phyloP scores from a whole-genome alignment of 1,140 invertebrate genomes.

The Centruroides vittatus region DNA sequence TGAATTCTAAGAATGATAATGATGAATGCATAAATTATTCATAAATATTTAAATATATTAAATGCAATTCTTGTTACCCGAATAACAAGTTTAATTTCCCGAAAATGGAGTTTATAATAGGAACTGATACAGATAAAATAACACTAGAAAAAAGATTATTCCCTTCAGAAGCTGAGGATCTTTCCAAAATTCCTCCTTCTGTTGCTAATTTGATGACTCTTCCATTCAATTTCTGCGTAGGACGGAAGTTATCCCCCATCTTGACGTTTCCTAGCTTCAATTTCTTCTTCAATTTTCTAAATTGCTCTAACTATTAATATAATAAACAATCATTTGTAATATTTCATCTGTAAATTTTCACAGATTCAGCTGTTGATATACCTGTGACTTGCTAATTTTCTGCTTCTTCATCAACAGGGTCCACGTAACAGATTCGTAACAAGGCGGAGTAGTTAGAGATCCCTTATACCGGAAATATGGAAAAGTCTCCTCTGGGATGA shows the following conservation, averaged over 20 bases:
- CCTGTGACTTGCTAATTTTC: constrained; percentile 56
- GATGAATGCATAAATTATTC: too few relatives aligned
- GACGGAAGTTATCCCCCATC: constrained; percentile 58
- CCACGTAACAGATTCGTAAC: constrained; percentile 76
- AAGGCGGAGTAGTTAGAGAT: constrained; percentile 81
- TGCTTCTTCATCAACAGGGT: constrained; percentile 66
- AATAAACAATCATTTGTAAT: not conserved
- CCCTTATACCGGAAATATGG: constrained; percentile 64
- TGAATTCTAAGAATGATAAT: too few relatives aligned
- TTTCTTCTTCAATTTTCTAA: constrained; percentile 17
- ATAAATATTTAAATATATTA: too few relatives aligned
- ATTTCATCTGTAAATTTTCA: too few relatives aligned
- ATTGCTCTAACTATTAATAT: constrained; percentile 19
- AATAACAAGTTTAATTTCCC: too few relatives aligned
- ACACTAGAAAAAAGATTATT: too few relatives aligned
- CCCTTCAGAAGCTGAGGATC: too few relatives aligned
- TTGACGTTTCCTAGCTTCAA: constrained; percentile 15
- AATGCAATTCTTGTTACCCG: too few relatives aligned
- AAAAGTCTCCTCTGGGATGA: constrained; percentile 36
- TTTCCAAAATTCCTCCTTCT: not conserved
- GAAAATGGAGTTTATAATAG: too few relatives aligned
- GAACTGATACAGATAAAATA: too few relatives aligned
- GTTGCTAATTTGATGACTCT: constrained; percentile 33
- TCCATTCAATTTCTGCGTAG: constrained; percentile 53
- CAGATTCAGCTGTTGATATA: constrained; percentile 23